These are phyloP conservation scores for Aptenodytes forsteri DNA, from an alignment of 2,113 vertebrate genomes.

Conservation along the genomic window DNA sequence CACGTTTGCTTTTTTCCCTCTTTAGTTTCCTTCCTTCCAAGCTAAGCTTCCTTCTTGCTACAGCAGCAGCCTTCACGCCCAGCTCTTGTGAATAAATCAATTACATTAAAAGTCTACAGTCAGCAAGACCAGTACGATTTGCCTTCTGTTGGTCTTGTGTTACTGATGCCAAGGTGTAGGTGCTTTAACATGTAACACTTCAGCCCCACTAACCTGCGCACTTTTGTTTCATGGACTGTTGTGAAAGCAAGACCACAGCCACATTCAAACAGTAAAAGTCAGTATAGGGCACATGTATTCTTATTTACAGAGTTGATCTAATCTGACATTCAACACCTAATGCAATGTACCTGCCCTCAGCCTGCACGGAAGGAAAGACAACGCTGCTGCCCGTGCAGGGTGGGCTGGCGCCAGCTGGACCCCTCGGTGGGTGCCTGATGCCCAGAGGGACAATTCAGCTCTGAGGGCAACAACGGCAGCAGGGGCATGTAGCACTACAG, in stretches of 20 bases:
- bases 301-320: no score
- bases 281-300: accelerated
- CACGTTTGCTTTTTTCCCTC: not conserved
- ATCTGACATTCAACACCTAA: not conserved
- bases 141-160: not conserved
- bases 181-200: accelerated
- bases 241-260: not conserved
- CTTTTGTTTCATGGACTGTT: not conserved
- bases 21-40: not conserved
- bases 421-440: not conserved
- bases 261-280: accelerated
- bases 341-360: accelerated
- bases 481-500: not conserved
- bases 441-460: not conserved
- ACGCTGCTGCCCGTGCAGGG: accelerated
- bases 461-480: accelerated
- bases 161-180: accelerated
- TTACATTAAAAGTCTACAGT: not conserved
- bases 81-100: not conserved
- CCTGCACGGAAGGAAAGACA: accelerated
- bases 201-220: accelerated
- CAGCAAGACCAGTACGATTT: not conserved
- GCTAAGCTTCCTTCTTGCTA: not conserved
- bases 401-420: not conserved
- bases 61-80: not conserved